Base-by-base conservation (phyloP, 2,888 invertebrate genomes). In the Incurvaria masculella region DNA sequence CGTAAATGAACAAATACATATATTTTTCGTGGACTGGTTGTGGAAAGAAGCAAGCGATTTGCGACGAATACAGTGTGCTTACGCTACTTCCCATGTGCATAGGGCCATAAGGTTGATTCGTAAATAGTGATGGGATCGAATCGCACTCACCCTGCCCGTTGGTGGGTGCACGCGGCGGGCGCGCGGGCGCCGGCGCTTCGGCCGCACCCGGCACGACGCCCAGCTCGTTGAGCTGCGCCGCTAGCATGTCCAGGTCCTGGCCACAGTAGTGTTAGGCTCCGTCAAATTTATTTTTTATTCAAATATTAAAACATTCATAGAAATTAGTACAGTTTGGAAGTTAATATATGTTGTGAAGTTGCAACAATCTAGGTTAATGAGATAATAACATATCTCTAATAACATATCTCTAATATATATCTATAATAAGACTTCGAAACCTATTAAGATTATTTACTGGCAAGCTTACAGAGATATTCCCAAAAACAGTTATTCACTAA, bases 211-310 rank as follows among this genome's bases (percentile, higher is more conserved):
- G 85, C 61, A 86, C 86, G 63, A 89, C 88, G 61, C 92, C 95
- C 66, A 97, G 83, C 79, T 96, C 93, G 79, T 93, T 96, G 67
- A 97, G 84, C 76, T 98, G 96, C 64, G 94, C 94, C 55, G 97
- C 97, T 69, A 98, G 79, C 69, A 91, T 91, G 80, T 98, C 97
- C 82, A 98, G 85, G 79, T 97, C 97, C 94, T 97, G 80, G 56
- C 74, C 69, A 62, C 63, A 57, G 55, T 17, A 45, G 14, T 11
- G 14, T 16, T 6, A 33, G 21, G 45, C 45, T 41, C n/a, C n/a
- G n/a, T n/a, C n/a, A 4, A 14, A 16, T 23, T n/a, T 23, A 19
- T 23, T n/a, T 18, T 33, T 21, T 6, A 44, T 16, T 14, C 44
- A 54, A 48, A 38, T 41, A 26, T 5, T 21, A 42, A 19, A 38